Base-by-base conservation (phyloP, 2,797 vertebrate genomes). In the Tadarida brasiliensis region DNA sequence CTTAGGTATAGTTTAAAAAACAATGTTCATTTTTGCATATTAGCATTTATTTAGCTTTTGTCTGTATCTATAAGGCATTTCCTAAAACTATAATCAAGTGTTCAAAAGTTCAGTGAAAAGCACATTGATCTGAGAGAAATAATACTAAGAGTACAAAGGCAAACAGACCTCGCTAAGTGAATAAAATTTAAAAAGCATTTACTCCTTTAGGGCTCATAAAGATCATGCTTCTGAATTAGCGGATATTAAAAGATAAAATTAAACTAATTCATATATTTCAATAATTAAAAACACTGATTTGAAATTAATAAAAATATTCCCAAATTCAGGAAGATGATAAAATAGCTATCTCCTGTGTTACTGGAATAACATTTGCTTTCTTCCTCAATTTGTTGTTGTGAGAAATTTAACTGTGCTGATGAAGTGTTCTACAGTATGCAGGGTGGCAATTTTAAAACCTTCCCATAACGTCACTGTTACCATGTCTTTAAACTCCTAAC, bases 71-170 rank as follows among this genome's bases (percentile, higher is more conserved):
- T 22, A 1, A 83, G 15, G n/a, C 17, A 82, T 68, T 71, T 77
- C 28, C 57, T 95, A 87, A 94, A 90, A 86, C 70, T 96, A 85
- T 56, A 90, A 89, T 30, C n/a, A 90, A 70, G 9, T 63, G 22
- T 74, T 68, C 51, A 91, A 90, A 95, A 87, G 78, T 33, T 78
- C 61, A 92, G 11, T 65, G 35, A 83, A 84, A 82, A 91, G 30
- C 12, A 76, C 19, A 86, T 7, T 91, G 51, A 83, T 78, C 67
- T 81, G 77, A 80, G 35, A 90, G 30, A 89, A 63, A 86, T 57
- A 86, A 59, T 56, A 65, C 33, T 56, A 87, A 83, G 4, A 70
- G 11, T 14, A 81, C 26, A 76, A 87, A 93, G 14, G 35, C 17
- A 85, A 87, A 86, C 5, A 76, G 39, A 90, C 51, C 0, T 65